Base-by-base conservation (phyloP, 1,140 invertebrate species). In the Drusus annulatus region DNA sequence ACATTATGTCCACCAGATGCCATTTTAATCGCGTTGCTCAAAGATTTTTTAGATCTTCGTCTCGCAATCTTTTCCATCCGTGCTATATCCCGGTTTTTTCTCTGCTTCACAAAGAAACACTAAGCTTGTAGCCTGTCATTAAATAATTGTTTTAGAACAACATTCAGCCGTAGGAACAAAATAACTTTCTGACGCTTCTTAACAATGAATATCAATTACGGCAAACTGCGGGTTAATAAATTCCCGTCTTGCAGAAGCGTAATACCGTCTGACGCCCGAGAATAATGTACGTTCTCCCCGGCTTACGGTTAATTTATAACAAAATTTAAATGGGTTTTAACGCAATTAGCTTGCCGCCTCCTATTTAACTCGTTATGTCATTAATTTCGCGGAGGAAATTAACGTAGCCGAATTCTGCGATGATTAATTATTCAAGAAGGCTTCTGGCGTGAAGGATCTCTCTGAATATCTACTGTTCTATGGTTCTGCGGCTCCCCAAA, bases 301-400 rank as follows among this genome's bases (percentile, higher is more conserved):
- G 62, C 21, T 28, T 36, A 19, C 31, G 62, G 62, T 65, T 65
- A 65, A 65, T 25, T 65, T 45, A 31, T 65, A 65, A 31, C 62
- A n/a, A 65, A 65, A 65, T 65, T 65, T 65, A 65, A 65, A 65
- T 31, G 28, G 13, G 7, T 36, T 65, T 15, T 65, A 65, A 65
- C 31, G 28, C 62, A 31, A 65, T 65, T 65, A 65, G 62, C 62
- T 65, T 36, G 21, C 62, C 62, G 62, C 62, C 62, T 65, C 15
- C 62, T 65, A 21, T 65, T 65, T 65, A 65, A 65, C 62, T 65
- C 62, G 62, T 65, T 65, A 65, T n/a, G 62, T 65, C 62, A 65
- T 65, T 65, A 65, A 65, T 65, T 65, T 36, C 62, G 45, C 25
- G 28, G 62, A 31, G 25, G 31, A 28, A 31, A 65, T 65, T 65